phyloP scores from a whole-genome alignment of 1,140 invertebrate species.

The Carcinoscorpius rotundicauda region DNA sequence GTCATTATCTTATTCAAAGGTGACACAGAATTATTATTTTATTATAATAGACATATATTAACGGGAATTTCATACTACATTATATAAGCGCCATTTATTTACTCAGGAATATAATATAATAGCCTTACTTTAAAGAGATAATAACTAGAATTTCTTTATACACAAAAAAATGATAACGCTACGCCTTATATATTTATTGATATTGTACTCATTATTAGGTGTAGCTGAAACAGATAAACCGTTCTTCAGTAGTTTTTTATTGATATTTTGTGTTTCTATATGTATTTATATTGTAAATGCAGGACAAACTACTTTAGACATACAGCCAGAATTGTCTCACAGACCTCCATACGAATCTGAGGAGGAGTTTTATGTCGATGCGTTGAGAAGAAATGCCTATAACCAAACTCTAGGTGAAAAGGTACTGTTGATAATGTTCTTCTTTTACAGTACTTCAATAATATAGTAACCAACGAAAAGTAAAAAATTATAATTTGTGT shows the following conservation, averaged over 20 bases:
- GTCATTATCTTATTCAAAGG: no score
- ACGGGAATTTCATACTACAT: no score
- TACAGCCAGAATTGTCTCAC: constrained; percentile 3
- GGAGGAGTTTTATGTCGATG: constrained; percentile 27
- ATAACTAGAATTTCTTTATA: neutral
- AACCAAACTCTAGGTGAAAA: constrained; percentile 27
- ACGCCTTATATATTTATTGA: neutral
- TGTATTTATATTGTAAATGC: neutral
- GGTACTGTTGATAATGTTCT: neutral
- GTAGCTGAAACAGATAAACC: neutral
- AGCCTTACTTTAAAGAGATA: no score
- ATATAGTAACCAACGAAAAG: no score
- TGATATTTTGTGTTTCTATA: neutral
- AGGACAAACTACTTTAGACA: neutral
- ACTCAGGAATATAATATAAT: no score
- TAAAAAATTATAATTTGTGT: no score
- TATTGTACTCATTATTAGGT: neutral
- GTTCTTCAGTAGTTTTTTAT: neutral
- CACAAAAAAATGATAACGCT: neutral
- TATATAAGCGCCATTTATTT: no score
- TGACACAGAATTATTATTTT: no score
- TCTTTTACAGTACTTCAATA: no score
- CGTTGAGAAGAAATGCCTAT: constrained; percentile 30
- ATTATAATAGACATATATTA: no score
- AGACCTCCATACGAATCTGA: constrained; percentile 15